Evolutionary conservation across 2,888 invertebrate species (phyloP), one percentile per base, ranked within the genome.

Genomic region (Endomychus coccineus): DNA sequence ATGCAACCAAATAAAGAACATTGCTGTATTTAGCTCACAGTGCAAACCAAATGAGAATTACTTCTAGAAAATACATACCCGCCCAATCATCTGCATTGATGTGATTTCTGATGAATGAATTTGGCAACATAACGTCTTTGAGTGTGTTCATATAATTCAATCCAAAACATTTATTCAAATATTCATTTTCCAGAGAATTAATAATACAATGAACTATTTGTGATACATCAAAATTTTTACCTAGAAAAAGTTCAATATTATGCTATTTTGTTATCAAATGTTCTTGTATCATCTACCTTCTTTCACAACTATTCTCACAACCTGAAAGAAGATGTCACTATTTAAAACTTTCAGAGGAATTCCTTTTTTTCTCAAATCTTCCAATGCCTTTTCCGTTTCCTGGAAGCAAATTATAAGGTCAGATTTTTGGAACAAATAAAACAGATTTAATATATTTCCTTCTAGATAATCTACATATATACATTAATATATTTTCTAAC

Each of bases 61-160:
- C 70, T 40, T 63, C 54, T 19, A 66, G n/a, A 10, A 36, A 23
- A 23, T 31, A 44, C 48, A 58, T 61, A 76, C 78, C 72, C 59
- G 68, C 68, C 80, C 79, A 81, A 38, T 70, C 64, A 28, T 65
- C 54, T 17, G 66, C 62, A 27, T 67, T 58, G 29, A 80, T 71
- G 39, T 61, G 59, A 3, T 68, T 66, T 48, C 73, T 62, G 51
- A 75, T 75, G 49, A 68, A 54, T 40, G 69, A 63, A 55, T 67
- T 66, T 6, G 70, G 56, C 23, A 80, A 55, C 34, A 80, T 62
- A 57, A 72, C 61, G 53, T 73, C 73, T 41, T 67, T 67, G 17
- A 80, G 51, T 32, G 78, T 61, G 41, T 59, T 65, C 24, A 79
- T 51, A 54, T 78, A 80, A 12, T 70, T 67, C 55, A 72, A 69